Conservation (phyloP, 2,113 vertebrate species). For the Ursus arctos region DNA sequence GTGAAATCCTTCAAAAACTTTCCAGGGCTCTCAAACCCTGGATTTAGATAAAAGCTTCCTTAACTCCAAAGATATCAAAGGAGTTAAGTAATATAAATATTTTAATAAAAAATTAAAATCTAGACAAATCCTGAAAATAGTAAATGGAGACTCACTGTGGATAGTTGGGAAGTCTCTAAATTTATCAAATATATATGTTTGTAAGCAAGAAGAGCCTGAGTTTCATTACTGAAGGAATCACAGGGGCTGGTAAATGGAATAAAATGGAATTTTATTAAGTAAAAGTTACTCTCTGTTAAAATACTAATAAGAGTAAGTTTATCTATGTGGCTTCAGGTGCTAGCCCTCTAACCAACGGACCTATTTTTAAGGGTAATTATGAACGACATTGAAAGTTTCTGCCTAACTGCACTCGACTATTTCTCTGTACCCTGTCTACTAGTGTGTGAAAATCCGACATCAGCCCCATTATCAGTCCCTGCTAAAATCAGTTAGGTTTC, state of each 20-base stretch:
- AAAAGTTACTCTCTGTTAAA: background rate
- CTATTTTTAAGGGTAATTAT: constrained; percentile 1
- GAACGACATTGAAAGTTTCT: constrained; percentile 7
- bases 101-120: constrained; percentile 41
- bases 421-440: background rate
- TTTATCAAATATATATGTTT: background rate
- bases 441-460: background rate
- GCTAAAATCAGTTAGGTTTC: background rate
- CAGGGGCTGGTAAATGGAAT: background rate
- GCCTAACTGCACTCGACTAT: background rate
- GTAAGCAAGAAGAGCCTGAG: background rate
- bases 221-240: constrained; percentile 11
- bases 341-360: background rate
- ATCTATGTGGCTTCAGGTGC: background rate
- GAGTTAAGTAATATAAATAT: constrained; percentile 13
- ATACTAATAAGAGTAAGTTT: background rate
- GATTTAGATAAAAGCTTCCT: constrained; percentile 31
- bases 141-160: constrained; percentile 37
- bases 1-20: background rate
- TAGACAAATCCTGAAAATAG: background rate
- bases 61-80: constrained; percentile 45
- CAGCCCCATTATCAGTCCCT: background rate
- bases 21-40: background rate
- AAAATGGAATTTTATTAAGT: background rate
- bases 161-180: background rate